A percentile compares a stretch with the other conserved stretches of the same genome.
These are phyloP conservation scores for Psix sp. DNA, from an alignment of 1,140 invertebrate species.

Conservation along the genomic window DNA sequence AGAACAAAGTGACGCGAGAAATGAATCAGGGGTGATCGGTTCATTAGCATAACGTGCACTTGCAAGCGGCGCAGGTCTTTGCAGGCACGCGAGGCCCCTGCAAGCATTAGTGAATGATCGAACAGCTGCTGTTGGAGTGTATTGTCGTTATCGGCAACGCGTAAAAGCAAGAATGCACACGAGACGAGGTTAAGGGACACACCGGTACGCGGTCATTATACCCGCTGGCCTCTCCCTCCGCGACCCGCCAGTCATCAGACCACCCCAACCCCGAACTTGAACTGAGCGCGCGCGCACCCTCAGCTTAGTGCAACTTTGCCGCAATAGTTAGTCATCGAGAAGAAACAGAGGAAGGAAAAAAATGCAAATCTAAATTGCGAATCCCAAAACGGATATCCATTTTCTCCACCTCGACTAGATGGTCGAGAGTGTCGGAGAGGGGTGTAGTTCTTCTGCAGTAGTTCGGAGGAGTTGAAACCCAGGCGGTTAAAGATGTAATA, in stretches of 20 bases:
- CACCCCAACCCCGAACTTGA: conserved; percentile 27
- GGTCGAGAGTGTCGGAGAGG: no score
- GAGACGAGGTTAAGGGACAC: conserved; percentile 49
- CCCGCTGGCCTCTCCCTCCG: conserved; percentile 3
- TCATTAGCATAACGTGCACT: no score
- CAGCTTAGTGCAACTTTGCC: conserved; percentile 23
- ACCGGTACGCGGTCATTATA: conserved; percentile 42
- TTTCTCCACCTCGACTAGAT: no score
- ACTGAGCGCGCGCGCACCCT: conserved; percentile 23
- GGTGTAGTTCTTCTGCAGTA: no score
- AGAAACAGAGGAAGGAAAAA: conserved; percentile 2
- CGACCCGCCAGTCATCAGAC: conserved; percentile 8
- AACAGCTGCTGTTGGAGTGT: conserved; percentile 43
- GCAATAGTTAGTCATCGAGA: conserved; percentile 15
- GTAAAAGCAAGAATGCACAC: conserved; percentile 26
- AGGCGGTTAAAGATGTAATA: no score
- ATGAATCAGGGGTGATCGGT: no score
- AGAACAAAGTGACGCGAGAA: no score
- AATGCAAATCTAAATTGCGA: conserved; percentile 3
- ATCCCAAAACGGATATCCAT: not conserved
- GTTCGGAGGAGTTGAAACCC: no score
- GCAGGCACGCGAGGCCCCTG: no score
- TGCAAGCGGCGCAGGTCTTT: no score
- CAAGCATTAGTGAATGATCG: conserved; percentile 41
- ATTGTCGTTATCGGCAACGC: conserved; percentile 34